Base-by-base conservation (phyloP, 2,888 invertebrate genomes). In the Schizotus pectinicornis region DNA sequence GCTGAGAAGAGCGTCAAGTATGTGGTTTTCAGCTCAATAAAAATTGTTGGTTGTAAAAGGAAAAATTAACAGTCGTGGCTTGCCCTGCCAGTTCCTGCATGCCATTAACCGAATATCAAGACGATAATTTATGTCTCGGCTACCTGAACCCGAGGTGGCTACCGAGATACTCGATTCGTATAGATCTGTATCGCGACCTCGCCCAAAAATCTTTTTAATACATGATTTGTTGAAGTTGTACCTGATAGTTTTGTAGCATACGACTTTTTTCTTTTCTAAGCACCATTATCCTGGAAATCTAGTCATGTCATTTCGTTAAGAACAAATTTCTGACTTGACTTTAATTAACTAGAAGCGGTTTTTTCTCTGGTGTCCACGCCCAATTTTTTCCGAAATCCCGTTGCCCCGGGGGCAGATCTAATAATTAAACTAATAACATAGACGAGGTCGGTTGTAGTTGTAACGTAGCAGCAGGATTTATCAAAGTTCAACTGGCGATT, bases 141-240 rank as follows among this genome's bases (percentile, higher is more conserved):
- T 62, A 62, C 62, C 62, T 62, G 62, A 51, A 59, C 53, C 58
- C 61, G 22, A 22, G 49, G 55, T 48, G 49, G 58, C 63, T 63
- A 63, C 63, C 58, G 63, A 35, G 60, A 55, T 63, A 63, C 63
- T 41, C 62, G 32, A 33, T 34, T 50, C 45, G 38, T 43, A 8
- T 33, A 52, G 51, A 52, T 52, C 51, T 6, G 43, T 52, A 52
- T 52, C 51, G 9, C 42, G 36, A 43, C 51, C 51, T 43, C 51
- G 37, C 51, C 43, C 43, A 52, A 50, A 50, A 41, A 22, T 50
- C 41, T 39, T 50, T 50, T 39, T 50, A 42, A 34, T 52, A 31
- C 22, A 22, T 52, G 42, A 51, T 37, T 34, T 22, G 35, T 52
- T 30, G 22, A 52, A 42, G 34, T 3, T 34, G 41, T 43, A 52